phyloP scores from a whole-genome alignment of 2,797 vertebrate genomes.

The Coregonus sp. region DNA sequence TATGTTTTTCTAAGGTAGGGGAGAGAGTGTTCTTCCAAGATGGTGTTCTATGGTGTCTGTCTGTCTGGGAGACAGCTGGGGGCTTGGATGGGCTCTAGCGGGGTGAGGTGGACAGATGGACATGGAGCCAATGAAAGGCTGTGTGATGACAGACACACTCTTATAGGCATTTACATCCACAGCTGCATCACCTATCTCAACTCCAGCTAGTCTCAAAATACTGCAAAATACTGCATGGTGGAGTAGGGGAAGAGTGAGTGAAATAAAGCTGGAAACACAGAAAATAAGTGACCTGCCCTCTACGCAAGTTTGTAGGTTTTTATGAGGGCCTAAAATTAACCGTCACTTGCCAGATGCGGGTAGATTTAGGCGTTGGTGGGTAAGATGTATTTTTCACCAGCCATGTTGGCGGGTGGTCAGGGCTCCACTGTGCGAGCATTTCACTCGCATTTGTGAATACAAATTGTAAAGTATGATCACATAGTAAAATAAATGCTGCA shows the following conservation, averaged over 20 bases:
- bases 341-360: no score
- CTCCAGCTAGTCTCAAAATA: slow-evolving; percentile 15
- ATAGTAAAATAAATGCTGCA: no score
- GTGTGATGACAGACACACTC: slow-evolving; percentile 23
- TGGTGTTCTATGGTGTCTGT: not conserved
- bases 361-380: no score
- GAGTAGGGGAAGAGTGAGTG: not conserved
- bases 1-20: not conserved
- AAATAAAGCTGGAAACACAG: not conserved
- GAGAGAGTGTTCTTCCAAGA: not conserved
- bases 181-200: slow-evolving; percentile 28
- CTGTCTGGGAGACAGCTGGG: not conserved
- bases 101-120: not conserved
- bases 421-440: no score
- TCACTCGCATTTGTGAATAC: no score
- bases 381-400: no score
- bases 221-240: not conserved
- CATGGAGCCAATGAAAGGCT: not conserved
- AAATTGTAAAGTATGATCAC: no score
- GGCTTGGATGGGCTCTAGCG: not conserved
- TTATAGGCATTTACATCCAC: slow-evolving; percentile 18
- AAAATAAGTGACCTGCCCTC: slow-evolving; percentile 10
- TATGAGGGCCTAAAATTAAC: not conserved
- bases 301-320: slow-evolving; percentile 8
- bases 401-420: no score